Conservation (phyloP, 2,797 vertebrate species). For the Cuniculus paca region DNA sequence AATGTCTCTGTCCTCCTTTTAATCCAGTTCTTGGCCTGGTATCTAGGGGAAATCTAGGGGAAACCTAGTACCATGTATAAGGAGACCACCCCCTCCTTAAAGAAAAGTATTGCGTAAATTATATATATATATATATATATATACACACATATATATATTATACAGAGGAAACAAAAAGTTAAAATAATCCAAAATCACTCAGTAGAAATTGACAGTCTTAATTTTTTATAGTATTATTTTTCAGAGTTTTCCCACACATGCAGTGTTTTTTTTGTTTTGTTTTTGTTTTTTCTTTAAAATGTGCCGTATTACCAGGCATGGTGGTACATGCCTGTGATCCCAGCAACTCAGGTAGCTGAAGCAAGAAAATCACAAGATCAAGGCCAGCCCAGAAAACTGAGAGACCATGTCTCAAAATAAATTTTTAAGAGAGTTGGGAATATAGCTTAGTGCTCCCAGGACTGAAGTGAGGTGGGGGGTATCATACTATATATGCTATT, state of each 20-base stretch:
- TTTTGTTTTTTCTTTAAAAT: conserved; percentile 33
- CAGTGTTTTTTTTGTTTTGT: neutral
- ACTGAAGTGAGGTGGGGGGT: no score
- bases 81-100: neutral
- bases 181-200: conserved; percentile 53
- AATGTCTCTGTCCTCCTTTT: neutral
- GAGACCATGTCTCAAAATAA: neutral
- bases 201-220: neutral
- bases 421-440: neutral
- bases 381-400: neutral
- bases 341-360: neutral
- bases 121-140: neutral
- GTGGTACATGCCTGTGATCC: neutral
- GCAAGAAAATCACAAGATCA: neutral
- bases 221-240: conserved; percentile 42
- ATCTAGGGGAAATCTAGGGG: neutral
- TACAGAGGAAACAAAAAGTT: neutral
- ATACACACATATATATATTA: conserved; percentile 56
- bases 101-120: conserved; percentile 31
- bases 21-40: neutral
- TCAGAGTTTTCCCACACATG: conserved; percentile 15
- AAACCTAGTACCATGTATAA: neutral
- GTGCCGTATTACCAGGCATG: neutral
- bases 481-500: neutral
- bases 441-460: neutral